Evolutionary conservation across 2,888 invertebrate genomes (phyloP).

Genomic region (Drosophila pseudotalamancana): DNA sequence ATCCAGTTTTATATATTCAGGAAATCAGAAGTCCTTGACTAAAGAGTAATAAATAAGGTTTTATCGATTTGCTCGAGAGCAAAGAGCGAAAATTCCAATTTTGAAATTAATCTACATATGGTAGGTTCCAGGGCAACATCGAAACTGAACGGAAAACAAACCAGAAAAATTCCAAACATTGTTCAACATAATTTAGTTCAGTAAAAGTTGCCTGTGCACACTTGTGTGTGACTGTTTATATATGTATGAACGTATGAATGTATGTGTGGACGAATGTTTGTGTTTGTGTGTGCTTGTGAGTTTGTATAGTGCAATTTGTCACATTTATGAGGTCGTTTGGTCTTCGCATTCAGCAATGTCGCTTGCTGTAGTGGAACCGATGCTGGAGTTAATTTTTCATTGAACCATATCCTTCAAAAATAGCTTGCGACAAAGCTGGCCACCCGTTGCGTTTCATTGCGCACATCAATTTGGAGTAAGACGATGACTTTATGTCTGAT

Average conservation of each 20-base stretch:
- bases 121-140: not conserved
- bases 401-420: constrained; percentile 47
- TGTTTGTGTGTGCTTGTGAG: not conserved
- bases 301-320: constrained; percentile 51
- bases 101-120: constrained; percentile 13
- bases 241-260: no score
- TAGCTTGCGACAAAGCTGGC: constrained; percentile 32
- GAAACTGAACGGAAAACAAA: constrained; percentile 4
- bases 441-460: constrained; percentile 57
- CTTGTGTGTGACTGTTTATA: constrained; percentile 1
- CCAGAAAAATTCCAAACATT: constrained; percentile 5
- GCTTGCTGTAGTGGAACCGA: constrained; percentile 26
- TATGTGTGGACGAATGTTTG: not conserved
- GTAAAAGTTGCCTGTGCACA: constrained; percentile 5
- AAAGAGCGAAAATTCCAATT: constrained; percentile 1
- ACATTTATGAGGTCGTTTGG: constrained; percentile 59
- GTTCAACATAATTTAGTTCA: constrained; percentile 23
- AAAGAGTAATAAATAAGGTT: constrained; percentile 7
- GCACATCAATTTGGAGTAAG: constrained; percentile 56
- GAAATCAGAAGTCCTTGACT: constrained; percentile 3
- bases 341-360: constrained; percentile 21
- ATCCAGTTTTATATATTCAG: not conserved
- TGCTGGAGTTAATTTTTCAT: constrained; percentile 61
- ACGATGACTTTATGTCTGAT: constrained; percentile 44
- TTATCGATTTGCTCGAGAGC: not conserved